Evolutionary conservation across 2,888 invertebrate genomes (phyloP).

Genomic region (Trichogramma dendrolimi): DNA sequence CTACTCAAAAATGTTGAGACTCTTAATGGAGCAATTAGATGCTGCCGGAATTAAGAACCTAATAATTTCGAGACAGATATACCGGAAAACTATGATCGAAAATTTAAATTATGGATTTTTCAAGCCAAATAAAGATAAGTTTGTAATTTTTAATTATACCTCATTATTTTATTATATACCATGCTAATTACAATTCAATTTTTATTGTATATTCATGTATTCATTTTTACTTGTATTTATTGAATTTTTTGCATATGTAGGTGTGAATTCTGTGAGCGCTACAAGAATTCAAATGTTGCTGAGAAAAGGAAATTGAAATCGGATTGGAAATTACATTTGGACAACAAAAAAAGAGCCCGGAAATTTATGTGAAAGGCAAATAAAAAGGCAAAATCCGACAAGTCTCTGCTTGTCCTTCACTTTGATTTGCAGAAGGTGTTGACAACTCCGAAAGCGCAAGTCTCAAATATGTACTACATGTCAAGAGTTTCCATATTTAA

Average conservation of each 20-base stretch:
- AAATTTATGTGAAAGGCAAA: background rate
- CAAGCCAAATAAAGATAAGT: no score
- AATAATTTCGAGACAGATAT: background rate
- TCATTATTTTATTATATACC: no score
- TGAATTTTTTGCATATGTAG: no score
- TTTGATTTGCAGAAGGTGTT: no score
- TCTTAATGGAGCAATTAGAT: background rate
- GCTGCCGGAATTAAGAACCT: background rate
- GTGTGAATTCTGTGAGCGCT: background rate
- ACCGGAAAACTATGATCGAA: background rate
- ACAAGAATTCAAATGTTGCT: background rate
- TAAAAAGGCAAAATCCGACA: no score
- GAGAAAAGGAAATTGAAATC: background rate
- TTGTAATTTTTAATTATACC: no score
- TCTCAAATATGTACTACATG: conserved; percentile 19
- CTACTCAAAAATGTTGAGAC: background rate
- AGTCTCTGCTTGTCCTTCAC: background rate
- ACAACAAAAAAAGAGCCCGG: background rate
- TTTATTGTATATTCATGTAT: background rate
- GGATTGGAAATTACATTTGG: background rate
- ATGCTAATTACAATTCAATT: no score
- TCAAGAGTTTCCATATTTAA: conserved; percentile 25
- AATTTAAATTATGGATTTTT: no score
- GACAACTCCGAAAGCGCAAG: conserved; percentile 1
- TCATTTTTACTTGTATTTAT: conserved; percentile 5